Evolutionary conservation across 2,113 vertebrate species (phyloP).

Genomic region (Orycteropus afer): DNA sequence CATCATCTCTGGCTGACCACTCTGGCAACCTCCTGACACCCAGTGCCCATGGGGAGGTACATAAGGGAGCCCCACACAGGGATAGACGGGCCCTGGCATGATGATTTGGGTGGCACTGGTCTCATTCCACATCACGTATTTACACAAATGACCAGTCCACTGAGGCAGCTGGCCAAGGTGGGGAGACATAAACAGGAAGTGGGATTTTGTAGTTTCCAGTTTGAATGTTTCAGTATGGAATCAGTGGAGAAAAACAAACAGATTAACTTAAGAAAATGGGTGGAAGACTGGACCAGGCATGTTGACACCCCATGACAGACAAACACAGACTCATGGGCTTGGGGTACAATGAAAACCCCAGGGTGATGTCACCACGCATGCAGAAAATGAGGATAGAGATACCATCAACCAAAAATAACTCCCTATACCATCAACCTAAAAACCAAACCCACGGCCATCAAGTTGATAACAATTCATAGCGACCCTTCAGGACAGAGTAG

Average conservation of each 20-base stretch:
- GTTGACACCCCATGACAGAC: background rate
- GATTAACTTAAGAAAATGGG: background rate
- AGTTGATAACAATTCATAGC: too few species aligned
- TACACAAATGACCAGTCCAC: background rate
- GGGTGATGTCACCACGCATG: background rate
- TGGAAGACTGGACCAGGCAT: too few species aligned
- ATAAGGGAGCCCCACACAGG: background rate
- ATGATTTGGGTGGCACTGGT: background rate
- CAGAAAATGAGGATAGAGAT: background rate
- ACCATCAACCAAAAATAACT: background rate
- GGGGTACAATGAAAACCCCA: background rate
- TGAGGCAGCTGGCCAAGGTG: background rate
- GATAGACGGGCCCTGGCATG: background rate
- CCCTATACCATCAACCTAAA: too few species aligned
- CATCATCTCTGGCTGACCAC: background rate
- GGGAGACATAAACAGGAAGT: too few species aligned
- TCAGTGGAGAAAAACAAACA: too few species aligned
- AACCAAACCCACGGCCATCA: too few species aligned
- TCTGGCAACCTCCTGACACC: background rate
- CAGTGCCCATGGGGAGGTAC: background rate
- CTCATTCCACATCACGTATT: background rate
- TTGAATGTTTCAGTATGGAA: background rate
- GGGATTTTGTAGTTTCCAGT: background rate
- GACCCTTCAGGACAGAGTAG: too few species aligned
- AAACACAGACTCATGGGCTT: background rate